Evolutionary conservation across 2,888 invertebrate species (phyloP).

Genomic region (Meandrusa payeni): DNA sequence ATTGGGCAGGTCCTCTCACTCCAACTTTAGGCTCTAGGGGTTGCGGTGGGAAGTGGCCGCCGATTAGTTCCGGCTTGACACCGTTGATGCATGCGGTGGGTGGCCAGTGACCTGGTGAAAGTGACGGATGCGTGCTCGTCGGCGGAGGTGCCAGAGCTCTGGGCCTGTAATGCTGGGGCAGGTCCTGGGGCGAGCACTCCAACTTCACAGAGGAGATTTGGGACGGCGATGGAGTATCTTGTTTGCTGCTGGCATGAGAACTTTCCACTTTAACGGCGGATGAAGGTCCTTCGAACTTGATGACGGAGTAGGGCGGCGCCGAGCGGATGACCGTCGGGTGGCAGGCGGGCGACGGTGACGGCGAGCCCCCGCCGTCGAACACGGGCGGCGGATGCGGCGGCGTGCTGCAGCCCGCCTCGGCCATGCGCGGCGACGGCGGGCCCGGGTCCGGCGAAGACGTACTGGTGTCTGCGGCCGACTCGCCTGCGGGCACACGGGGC

Average conservation of each 20-base stretch:
- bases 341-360: conserved; percentile 64
- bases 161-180: conserved; percentile 59
- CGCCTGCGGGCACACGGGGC: conserved; percentile 82
- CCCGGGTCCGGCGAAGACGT: conserved; percentile 95
- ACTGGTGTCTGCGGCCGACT: conserved; percentile 95
- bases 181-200: conserved; percentile 55
- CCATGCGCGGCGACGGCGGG: conserved; percentile 91
- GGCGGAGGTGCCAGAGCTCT: conserved; percentile 66
- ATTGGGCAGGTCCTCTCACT: conserved; percentile 61
- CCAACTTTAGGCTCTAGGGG: conserved; percentile 63
- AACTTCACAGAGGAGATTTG: conserved; percentile 73
- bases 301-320: conserved; percentile 80
- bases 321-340: conserved; percentile 80
- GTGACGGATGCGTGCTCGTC: conserved; percentile 58
- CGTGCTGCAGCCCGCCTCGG: conserved; percentile 83
- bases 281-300: conserved; percentile 79
- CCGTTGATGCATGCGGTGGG: conserved; percentile 86
- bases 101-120: conserved; percentile 76
- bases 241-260: conserved; percentile 49
- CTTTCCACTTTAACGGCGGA: conserved; percentile 56
- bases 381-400: conserved; percentile 80
- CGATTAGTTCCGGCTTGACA: conserved; percentile 91
- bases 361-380: conserved; percentile 74
- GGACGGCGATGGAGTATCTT: conserved; percentile 49
- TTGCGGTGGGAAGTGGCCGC: conserved; percentile 78